Base-by-base conservation (phyloP, 2,797 vertebrate species). In the Chelmon rostratus region DNA sequence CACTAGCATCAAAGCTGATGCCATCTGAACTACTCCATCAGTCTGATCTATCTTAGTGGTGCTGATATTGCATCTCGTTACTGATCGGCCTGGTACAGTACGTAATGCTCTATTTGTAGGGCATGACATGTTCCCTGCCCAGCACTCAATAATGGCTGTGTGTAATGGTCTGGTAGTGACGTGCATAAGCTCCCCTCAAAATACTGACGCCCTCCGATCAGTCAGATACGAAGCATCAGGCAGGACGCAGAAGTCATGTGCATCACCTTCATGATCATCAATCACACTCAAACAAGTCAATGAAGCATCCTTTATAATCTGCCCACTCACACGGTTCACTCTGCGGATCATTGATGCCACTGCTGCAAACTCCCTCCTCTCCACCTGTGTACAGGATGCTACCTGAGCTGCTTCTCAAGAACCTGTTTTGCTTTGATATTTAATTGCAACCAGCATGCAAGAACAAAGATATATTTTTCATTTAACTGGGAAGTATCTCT, bases 211-310 rank as follows among this genome's bases (percentile, higher is more conserved):
- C 33, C 19, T 67, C 28, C 49, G 37, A 52, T 58, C 25, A 33
- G 47, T 44, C 25, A 35, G 35, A 77, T 21, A 16, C 3, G 15
- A 64, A 42, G 19, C 68, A 37, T 19, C 19, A 40, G 18, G 56
- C 53, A 18, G 9, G 53, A 63, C 33, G 13, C n/a, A 33, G 11
- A 40, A 66, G 56, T 54, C 6, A 0, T n/a, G 4, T 13, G 3
- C 28, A 33, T 4, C 18, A 21, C 4, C 16, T n/a, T n/a, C n/a
- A n/a, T n/a, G n/a, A n/a, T n/a, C n/a, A 85, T 85, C 42, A 73
- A 63, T 86, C 84, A 78, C 19, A 25, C 35, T 47, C 56, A 40
- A 58, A 40, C 42, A 74, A 50, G 40, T 74, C 73, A 52, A 31
- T 78, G 61, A 77, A 33, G 79, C 6, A 2, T 28, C 57, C 37